phyloP scores from a whole-genome alignment of 1,140 invertebrate species.

The Pseudomyrmex flavicornis region DNA sequence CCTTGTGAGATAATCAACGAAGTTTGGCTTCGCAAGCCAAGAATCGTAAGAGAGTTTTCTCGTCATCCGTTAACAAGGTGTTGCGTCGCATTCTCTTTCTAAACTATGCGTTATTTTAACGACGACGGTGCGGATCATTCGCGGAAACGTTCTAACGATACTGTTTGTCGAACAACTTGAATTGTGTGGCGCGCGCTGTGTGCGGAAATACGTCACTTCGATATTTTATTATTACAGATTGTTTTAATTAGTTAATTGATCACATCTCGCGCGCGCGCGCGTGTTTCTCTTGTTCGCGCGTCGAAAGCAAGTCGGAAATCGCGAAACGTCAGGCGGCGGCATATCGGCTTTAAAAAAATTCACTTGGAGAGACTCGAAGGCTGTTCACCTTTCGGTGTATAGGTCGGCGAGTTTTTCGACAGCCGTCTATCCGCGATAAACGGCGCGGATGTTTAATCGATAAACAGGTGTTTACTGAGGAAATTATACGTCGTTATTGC shows the following conservation, averaged over 20 bases:
- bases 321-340: neutral
- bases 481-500: constrained; percentile 54
- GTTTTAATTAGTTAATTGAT: no score
- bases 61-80: no score
- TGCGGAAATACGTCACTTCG: no score
- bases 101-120: neutral
- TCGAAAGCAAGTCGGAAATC: constrained; percentile 4
- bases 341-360: constrained; percentile 46
- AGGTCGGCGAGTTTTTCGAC: constrained; percentile 52
- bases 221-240: no score
- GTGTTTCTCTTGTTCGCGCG: no score
- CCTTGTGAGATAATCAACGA: no score
- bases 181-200: neutral
- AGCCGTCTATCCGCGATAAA: constrained; percentile 44
- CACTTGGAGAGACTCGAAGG: constrained; percentile 19
- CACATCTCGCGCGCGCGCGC: no score
- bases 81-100: neutral
- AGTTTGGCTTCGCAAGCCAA: no score
- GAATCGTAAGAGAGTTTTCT: no score
- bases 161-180: neutral
- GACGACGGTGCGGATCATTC: neutral
- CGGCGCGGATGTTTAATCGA: constrained; percentile 58
- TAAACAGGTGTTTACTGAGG: constrained; percentile 54
- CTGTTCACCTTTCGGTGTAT: constrained; percentile 38
- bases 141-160: neutral